Evolutionary conservation across 2,888 invertebrate species (phyloP).

Genomic region (Dryocosmus kuriphilus): DNA sequence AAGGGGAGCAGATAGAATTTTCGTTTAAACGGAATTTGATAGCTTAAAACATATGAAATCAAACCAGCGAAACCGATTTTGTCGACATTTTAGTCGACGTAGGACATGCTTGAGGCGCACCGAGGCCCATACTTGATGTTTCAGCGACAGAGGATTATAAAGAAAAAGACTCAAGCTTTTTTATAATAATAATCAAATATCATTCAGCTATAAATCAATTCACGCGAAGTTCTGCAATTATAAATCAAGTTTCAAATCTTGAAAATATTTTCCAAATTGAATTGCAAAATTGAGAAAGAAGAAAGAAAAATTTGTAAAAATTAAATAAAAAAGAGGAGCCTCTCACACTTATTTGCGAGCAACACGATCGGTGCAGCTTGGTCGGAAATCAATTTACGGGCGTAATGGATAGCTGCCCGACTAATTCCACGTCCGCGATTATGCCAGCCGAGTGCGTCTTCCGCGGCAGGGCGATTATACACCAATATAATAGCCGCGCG

Average conservation of each 20-base stretch:
- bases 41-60: no score
- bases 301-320: not conserved
- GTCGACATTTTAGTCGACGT: no score
- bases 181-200: no score
- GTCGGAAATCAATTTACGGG: conserved; percentile 51
- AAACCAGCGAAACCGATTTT: no score
- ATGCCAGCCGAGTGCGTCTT: not conserved
- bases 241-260: not conserved
- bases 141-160: no score
- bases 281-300: not conserved
- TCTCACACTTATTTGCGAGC: conserved; percentile 44
- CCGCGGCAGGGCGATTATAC: conserved; percentile 44
- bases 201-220: no score
- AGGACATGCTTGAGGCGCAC: no score
- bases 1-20: no score
- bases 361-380: conserved; percentile 47
- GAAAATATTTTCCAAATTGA: not conserved
- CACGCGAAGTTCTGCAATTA: not conserved
- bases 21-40: no score
- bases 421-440: conserved; percentile 44
- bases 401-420: conserved; percentile 49
- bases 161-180: no score
- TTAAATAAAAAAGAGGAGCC: conserved; percentile 38
- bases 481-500: conserved; percentile 46
- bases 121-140: no score